Conservation (phyloP, 2,888 invertebrate species). For the Tanytarsus gracilentus region DNA sequence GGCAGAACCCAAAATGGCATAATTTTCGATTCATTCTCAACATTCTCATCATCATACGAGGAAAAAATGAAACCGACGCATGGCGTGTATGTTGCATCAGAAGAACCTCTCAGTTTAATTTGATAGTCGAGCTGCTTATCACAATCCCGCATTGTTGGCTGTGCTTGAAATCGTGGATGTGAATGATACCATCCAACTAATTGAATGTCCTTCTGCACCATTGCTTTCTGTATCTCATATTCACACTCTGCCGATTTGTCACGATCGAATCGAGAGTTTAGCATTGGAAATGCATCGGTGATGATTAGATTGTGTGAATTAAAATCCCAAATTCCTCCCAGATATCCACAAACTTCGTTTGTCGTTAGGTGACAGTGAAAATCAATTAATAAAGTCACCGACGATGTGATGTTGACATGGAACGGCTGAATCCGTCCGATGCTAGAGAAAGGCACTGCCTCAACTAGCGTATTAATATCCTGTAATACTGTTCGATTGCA, state of each 20-base stretch:
- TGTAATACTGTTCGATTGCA: constrained; percentile 66
- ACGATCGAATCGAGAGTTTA: constrained; percentile 69
- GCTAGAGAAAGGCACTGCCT: constrained; percentile 78
- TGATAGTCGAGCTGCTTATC: constrained; percentile 92
- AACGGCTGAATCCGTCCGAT: constrained; percentile 90
- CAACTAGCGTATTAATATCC: constrained; percentile 83
- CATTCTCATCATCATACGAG: constrained; percentile 72
- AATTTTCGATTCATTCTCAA: constrained; percentile 70
- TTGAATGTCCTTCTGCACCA: constrained; percentile 71
- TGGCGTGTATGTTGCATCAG: constrained; percentile 85
- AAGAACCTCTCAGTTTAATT: constrained; percentile 85
- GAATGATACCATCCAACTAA: constrained; percentile 95
- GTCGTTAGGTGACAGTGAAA: constrained; percentile 91
- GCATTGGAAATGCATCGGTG: constrained; percentile 81
- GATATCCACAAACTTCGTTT: constrained; percentile 90
- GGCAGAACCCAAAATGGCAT: constrained; percentile 92
- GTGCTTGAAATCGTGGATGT: constrained; percentile 78
- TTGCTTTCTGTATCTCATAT: constrained; percentile 69
- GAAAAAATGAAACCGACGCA: constrained; percentile 87
- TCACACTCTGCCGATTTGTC: constrained; percentile 69
- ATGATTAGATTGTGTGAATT: constrained; percentile 81
- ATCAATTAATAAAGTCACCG: constrained; percentile 79
- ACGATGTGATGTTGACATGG: constrained; percentile 74
- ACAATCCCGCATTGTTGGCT: constrained; percentile 79
- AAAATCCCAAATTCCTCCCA: constrained; percentile 92